Conservation (phyloP, 2,888 invertebrate species). For the Parascotia fuliginaria region DNA sequence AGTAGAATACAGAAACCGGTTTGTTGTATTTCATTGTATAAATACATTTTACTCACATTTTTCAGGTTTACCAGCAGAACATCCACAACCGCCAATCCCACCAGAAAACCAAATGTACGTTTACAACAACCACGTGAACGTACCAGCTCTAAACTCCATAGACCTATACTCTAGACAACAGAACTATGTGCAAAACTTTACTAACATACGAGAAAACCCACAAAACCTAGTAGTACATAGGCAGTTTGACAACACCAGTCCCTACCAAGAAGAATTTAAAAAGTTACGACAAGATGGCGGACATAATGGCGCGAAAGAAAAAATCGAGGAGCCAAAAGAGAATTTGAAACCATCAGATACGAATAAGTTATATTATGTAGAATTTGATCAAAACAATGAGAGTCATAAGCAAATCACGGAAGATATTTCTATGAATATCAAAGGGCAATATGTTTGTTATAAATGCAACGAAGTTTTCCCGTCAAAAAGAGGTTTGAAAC, state of each 20-base stretch:
- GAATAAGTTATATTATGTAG: constrained; percentile 65
- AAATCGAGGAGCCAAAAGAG: constrained; percentile 71
- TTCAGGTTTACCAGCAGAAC: constrained; percentile 66
- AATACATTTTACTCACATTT: constrained; percentile 33
- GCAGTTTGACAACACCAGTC: constrained; percentile 68
- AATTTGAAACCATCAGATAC: constrained; percentile 70
- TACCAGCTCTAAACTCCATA: constrained; percentile 59
- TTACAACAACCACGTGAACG: constrained; percentile 62
- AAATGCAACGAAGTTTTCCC: constrained; percentile 73
- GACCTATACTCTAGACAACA: constrained; percentile 66
- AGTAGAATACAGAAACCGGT: too few species aligned
- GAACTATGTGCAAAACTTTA: constrained; percentile 65
- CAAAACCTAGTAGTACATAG: constrained; percentile 75
- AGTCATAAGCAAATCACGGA: constrained; percentile 59
- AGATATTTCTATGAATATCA: constrained; percentile 67
- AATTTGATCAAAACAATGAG: constrained; percentile 50
- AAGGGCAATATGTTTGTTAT: constrained; percentile 74
- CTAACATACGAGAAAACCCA: constrained; percentile 66
- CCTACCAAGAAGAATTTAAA: constrained; percentile 66
- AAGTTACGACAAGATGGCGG: constrained; percentile 56
- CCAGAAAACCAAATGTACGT: constrained; percentile 64
- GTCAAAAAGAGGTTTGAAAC: constrained; percentile 71
- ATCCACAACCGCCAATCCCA: constrained; percentile 45
- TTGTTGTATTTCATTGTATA: too few species aligned
- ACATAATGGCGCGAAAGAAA: constrained; percentile 48